Evolutionary conservation across 30 jellyfish, hydroid and myxozoan species (phyloP), one percentile per base, ranked within the genome.

Genomic region (Haliclystus octoradiatus): DNA sequence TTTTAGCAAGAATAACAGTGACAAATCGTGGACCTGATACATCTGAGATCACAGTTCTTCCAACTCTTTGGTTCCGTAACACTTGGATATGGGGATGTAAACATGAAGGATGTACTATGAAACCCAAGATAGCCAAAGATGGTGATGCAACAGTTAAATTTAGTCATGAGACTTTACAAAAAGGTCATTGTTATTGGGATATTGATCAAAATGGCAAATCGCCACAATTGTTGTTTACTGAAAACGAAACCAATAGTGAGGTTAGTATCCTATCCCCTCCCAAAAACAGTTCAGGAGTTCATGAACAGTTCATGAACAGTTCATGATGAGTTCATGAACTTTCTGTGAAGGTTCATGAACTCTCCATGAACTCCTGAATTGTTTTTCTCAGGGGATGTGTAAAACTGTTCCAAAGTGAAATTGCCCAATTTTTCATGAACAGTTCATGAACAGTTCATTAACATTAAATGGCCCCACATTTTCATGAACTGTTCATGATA

Each of bases 11-110:
- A 75, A 86, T 86, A 24, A 86, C 96, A 0, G 94, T 86, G 26
- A 81, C 88, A 0, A 86, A 86, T 81, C 73, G 96, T 24, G 92
- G 94, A 33, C 86, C 82, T 5, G 96, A 78, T 24, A 75, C 50
- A 34, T 80, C 96, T 4, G 67, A 74, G 13, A 60, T 86, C 26
- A 87, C 72, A 52, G 94, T 86, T 9, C 61, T 86, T 31, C 96
- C 96, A 33, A 86, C 96, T 0, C 76, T 86, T 3, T 78, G 93
- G 91, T 86, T 52, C 72, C 85, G 96, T n/a, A 86, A 86, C 81
- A 78, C 96, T 52, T 86, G 96, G 96, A 78, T 86, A 1, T 86
- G 96, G 96, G 96, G 96, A 0, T 86, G 96, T 67, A 73, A 68
- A 34, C 96, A 86, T 65, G 96, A 86, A 57, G 96, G 96, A 12